Percentiles rank a stretch among this genome's conserved stretches.
phyloP scores from a whole-genome alignment of 2,797 vertebrate genomes.

The Tapirus indicus region DNA sequence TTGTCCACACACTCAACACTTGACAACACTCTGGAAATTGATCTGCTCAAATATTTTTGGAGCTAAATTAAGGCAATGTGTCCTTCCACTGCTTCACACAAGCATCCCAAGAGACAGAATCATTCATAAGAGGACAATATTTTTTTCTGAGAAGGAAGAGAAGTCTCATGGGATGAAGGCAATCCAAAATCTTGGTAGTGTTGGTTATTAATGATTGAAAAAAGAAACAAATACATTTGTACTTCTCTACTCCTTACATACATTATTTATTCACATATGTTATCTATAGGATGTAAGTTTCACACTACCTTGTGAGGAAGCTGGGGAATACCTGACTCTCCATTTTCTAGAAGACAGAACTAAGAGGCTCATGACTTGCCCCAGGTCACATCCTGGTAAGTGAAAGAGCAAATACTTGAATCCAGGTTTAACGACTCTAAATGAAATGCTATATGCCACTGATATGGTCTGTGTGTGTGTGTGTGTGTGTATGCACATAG shows the following conservation, averaged over 20 bases:
- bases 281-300: not conserved
- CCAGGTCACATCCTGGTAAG: not conserved
- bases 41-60: slow-evolving; percentile 55
- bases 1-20: not conserved
- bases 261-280: not conserved
- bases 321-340: not conserved
- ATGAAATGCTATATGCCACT: not conserved
- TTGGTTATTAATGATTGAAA: not conserved
- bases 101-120: not conserved
- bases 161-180: not conserved
- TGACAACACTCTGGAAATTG: not conserved
- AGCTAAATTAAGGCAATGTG: slow-evolving; percentile 20
- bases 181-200: not conserved
- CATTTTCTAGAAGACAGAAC: not conserved
- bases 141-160: not conserved
- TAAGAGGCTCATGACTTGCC: not conserved
- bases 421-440: not conserved
- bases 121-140: not conserved
- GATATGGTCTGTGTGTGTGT: not conserved
- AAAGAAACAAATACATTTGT: not conserved
- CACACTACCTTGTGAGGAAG: not conserved
- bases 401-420: not conserved
- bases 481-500: accelerated
- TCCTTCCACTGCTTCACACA: not conserved
- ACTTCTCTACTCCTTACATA: not conserved